Percentiles rank a stretch among this genome's conserved stretches.
Conservation (phyloP, 2,888 invertebrate genomes). For the Caradrina clavipalpis region DNA sequence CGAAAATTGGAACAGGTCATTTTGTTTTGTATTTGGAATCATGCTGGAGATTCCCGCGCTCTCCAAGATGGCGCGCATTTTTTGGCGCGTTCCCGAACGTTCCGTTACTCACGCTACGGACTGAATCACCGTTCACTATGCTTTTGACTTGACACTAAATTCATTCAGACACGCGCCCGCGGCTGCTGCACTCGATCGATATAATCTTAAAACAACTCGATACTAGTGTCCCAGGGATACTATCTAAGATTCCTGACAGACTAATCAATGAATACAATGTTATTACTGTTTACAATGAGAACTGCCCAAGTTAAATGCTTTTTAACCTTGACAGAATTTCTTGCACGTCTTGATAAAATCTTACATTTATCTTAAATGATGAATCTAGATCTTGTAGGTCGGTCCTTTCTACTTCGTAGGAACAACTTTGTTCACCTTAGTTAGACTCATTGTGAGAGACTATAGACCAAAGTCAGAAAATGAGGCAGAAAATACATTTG, state of each 20-base stretch:
- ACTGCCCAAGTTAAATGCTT: no score
- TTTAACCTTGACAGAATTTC: no score
- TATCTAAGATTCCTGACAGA: no score
- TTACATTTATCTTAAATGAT: neutral
- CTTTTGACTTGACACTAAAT: slow-evolving; percentile 34
- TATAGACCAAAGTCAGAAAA: no score
- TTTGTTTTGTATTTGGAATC: slow-evolving; percentile 40
- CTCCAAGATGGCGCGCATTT: slow-evolving; percentile 42
- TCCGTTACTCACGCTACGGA: slow-evolving; percentile 47
- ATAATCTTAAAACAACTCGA: slow-evolving; percentile 2
- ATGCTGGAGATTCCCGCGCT: slow-evolving; percentile 40
- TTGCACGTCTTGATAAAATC: no score
- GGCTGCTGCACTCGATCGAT: neutral
- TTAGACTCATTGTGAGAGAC: neutral
- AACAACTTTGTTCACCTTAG: neutral
- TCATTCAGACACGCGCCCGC: slow-evolving; percentile 16
- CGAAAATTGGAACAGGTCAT: slow-evolving; percentile 26
- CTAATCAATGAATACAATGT: no score
- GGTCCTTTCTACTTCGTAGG: no score
- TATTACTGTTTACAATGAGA: no score
- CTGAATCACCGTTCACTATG: slow-evolving; percentile 40
- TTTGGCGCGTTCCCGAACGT: slow-evolving; percentile 52
- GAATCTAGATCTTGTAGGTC: neutral
- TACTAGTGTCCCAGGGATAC: neutral
- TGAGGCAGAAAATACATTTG: no score